Evolutionary conservation across 2,113 vertebrate species (phyloP), one percentile per base, ranked within the genome.

Genomic region (Aegotheles bennettii): DNA sequence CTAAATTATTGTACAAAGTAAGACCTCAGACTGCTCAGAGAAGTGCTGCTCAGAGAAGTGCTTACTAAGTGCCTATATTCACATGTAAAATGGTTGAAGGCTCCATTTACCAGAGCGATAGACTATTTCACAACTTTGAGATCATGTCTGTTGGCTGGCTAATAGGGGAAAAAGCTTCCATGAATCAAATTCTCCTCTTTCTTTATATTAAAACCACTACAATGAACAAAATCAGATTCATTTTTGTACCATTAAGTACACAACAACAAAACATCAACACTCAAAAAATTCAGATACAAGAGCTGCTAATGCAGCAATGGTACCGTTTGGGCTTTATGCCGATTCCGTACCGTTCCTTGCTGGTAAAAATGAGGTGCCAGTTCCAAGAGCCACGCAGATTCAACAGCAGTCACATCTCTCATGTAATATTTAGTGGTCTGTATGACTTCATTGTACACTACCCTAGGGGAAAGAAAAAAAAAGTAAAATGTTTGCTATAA

Each of bases 331-430:
- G 56, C 77, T 73, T 60, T 94, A 81, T 89, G 91, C 40, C 40
- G 93, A 71, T 80, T 65, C 83, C 98, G 90, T 98, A 99, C 99
- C 98, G 99, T 99, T 95, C 99, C 99, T 98, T 99, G 99, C 94
- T 99, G 99, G 96, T 99, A 99, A 63, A 99, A 99, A 96, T 99
- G 99, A 45, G 99, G 99, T 0, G 99, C 99, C 97, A 99, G 95
- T 90, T 99, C 99, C 96, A 99, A 94, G 93, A 99, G 97, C 99
- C 99, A 99, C 4, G 99, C 97, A 2, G 99, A 99, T 74, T 99
- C 99, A 5, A 99, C 98, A 1, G 99, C 99, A 24, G 99, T 99
- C 98, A 99, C 99, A 25, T 99, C 99, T 23, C 99, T 98, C 99
- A 99, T 99, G 96, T 98, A 99, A 84, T 99, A 99, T 79, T 99